These are phyloP conservation scores for Rhagonycha lutea DNA, from an alignment of 2,888 invertebrate genomes.

Conservation along the genomic window DNA sequence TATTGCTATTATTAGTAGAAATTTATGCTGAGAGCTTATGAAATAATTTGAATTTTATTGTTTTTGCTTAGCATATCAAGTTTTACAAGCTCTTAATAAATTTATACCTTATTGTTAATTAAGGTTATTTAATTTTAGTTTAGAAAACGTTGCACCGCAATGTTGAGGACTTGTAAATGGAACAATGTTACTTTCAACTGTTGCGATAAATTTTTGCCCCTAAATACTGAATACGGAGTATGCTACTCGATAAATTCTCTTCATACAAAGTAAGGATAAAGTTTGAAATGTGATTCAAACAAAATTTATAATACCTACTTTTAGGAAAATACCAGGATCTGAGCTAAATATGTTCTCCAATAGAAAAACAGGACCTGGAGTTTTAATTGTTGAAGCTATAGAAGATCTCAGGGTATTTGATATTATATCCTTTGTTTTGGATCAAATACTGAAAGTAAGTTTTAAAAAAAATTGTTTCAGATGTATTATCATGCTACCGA, in stretches of 20 bases:
- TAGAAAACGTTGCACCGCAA: constrained; percentile 58
- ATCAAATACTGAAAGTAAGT: not conserved
- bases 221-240: constrained; percentile 71
- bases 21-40: not conserved
- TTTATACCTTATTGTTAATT: not conserved
- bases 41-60: not conserved
- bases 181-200: constrained; percentile 66
- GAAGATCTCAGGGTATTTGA: constrained; percentile 55
- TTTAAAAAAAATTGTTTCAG: constrained; percentile 49
- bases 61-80: not conserved
- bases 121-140: constrained; percentile 37
- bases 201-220: constrained; percentile 68
- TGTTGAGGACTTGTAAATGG: constrained; percentile 68
- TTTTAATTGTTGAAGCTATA: constrained; percentile 55
- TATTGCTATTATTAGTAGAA: no score
- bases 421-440: not conserved
- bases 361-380: constrained; percentile 57
- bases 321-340: constrained; percentile 27
- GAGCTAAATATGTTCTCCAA: constrained; percentile 51
- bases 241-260: constrained; percentile 70
- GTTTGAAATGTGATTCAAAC: not conserved
- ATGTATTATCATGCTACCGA: constrained; percentile 63
- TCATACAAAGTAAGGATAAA: constrained; percentile 59
- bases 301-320: not conserved
- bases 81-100: no score